Evolutionary conservation across 2,797 vertebrate genomes (phyloP), one percentile per base, ranked within the genome.

Genomic region (Eupleurogrammus muticus): DNA sequence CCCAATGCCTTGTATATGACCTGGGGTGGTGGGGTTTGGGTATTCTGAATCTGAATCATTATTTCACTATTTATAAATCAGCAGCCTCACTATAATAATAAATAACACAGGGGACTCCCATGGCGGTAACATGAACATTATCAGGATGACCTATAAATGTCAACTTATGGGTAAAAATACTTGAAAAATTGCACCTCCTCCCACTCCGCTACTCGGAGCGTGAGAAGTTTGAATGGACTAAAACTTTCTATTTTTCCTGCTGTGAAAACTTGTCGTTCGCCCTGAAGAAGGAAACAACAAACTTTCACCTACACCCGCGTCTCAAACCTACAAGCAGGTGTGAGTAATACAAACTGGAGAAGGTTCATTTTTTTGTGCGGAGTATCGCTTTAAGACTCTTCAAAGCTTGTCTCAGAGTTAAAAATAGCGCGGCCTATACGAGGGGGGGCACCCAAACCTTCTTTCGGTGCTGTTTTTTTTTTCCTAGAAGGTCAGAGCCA

Each of bases 401-500:
- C 64, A 75, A 79, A 69, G 75, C 36, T 14, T 1, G 48, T 58
- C 55, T 73, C 21, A 28, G 40, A 77, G 70, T 68, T 70, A 68
- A 66, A 83, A 68, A 66, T 10, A 21, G 13, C 19, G 21, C 28
- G 3, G 28, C 3, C 28, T 35, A 47, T 19, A 42, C 56, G 66
- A 75, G 55, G 50, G 28, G n/a, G 46, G 68, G 66, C 48, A 57
- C 46, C 65, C 11, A 36, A 19, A 20, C 50, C 53, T 28, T 28
- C 24, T 62, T 77, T 61, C 28, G 9, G 28, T 59, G 66, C 50
- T n/a, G n/a, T n/a, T n/a, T 16, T 68, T 70, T 79, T 70, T 63
- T 75, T 79, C 57, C 82, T 75, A 54, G 63, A 75, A 82, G 81
- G 77, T 81, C 80, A 51, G 19, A 44, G 67, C 77, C 57, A 56